Base-by-base conservation (phyloP, 2,113 vertebrate species). In the Riparia riparia region DNA sequence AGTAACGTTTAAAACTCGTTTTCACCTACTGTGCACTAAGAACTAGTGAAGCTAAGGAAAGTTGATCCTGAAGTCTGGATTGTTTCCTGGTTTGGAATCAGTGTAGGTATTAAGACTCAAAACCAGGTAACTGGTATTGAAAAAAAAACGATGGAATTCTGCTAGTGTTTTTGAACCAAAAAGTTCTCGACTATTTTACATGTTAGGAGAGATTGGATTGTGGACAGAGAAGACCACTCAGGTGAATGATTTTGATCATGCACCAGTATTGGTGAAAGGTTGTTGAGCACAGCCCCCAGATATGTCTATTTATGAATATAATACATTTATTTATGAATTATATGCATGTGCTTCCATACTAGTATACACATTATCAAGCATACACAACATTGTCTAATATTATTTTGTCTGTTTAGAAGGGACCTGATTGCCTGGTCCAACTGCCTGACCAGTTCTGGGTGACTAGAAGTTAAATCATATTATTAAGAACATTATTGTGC, bases 241-340 rank as follows among this genome's bases (percentile, higher is more conserved):
- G 28, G 31, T 84, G 37, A 70, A 25, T 2, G 1, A 25, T 74
- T 82, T 25, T 65, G 7, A 9, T 82, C 15, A 4, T 14, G 12
- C 19, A 19, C 3, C 8, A 25, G 19, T 70, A 9, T 10, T 57
- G 57, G 20, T 68, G 54, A 64, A 58, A 76, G 41, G 12, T 65
- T 6, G 4, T 44, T 83, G 34, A 78, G 14, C 20, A 25, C 2
- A 6, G 4, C 3, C 19, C 4, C 8, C 5, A 7, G 1, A 25
- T 78, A 32, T 42, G 20, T 29, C 25, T n/a, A 37, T 37, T 37
- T 37, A 37, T 37, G 37, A 37, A 37, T 37, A 37, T 37, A 37
- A 37, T 37, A 16, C 8, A 7, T 68, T 53, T 83, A 51, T 37
- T 93, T 79, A 26, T 63, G 2, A 82, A 28, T 54, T 56, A 7